Evolutionary conservation across 1,140 invertebrate genomes (phyloP).

Genomic region (Scaptomyza graminum): DNA sequence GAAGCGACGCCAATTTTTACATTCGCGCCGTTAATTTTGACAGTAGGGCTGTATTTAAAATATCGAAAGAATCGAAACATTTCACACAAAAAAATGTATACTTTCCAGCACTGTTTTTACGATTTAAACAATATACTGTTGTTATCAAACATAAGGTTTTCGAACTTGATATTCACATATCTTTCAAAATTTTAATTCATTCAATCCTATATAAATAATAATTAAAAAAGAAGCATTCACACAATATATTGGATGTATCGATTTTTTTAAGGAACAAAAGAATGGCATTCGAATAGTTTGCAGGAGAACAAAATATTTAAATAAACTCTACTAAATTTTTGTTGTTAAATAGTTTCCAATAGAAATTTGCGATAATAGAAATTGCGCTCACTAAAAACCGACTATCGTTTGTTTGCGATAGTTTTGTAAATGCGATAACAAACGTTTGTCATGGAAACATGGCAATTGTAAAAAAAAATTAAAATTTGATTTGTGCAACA

Average conservation of each 20-base stretch:
- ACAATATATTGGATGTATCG: no score
- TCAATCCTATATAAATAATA: no score
- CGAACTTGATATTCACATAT: no score
- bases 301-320: no score
- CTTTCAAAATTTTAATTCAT: no score
- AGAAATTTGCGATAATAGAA: neutral
- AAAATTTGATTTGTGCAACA: slow-evolving; percentile 51
- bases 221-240: no score
- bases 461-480: slow-evolving; percentile 43
- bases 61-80: neutral
- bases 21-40: slow-evolving; percentile 73
- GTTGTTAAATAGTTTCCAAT: neutral
- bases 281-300: no score
- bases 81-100: neutral
- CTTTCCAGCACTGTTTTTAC: neutral
- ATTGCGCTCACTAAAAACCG: neutral
- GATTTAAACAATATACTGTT: neutral
- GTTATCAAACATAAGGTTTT: no score
- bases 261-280: no score
- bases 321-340: neutral
- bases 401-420: slow-evolving; percentile 25
- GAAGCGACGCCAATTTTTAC: slow-evolving; percentile 35
- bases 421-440: slow-evolving; percentile 28
- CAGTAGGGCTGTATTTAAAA: slow-evolving; percentile 39
- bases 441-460: slow-evolving; percentile 48